Base-by-base conservation (phyloP, 2,113 vertebrate genomes). In the Lucifuga dentata region DNA sequence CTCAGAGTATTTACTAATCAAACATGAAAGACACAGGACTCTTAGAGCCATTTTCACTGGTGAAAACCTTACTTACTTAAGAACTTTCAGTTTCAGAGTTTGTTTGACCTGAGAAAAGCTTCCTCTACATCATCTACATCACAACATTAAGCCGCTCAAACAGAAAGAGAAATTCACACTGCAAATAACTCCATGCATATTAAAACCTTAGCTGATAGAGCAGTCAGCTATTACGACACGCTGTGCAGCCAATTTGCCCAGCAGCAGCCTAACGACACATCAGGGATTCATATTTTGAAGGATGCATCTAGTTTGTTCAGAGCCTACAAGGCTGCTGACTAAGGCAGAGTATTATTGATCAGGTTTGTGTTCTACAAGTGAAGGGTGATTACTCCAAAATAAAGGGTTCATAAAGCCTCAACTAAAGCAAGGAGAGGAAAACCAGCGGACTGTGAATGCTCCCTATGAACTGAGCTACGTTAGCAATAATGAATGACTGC, bases 201-300 rank as follows among this genome's bases (percentile, higher is more conserved):
- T 83, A 88, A 86, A 84, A 68, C 71, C 40, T 32, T 0, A 36
- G 50, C 64, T 57, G 81, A 72, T 60, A 23, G 56, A 68, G 58
- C 29, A 23, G 39, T 65, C 50, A 62, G 35, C 52, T 38, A 62
- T 82, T 86, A 82, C 33, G 12, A 11, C 8, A 45, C 32, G 2
- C 52, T 2, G 48, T 13, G 63, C 60, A 68, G 60, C 68, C 80
- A 87, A 80, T 86, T 84, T 87, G 70, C 72, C 58, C 56, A 65
- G 46, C 50, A 26, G 70, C 50, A 19, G 68, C 56, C 70, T 78
- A 83, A 78, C 78, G 85, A 76, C 70, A 60, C 74, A 70, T 78
- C 75, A 39, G 19, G 66, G 51, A 85, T 86, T 81, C n/a, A 81
- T 83, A 83, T 87, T 87, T 77, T 24, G 23, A 23, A 51, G 70